Percentiles rank a stretch among this genome's conserved stretches.
phyloP scores from a whole-genome alignment of 92 coral and sea anemone genomes.

The Paramuricea clavata region DNA sequence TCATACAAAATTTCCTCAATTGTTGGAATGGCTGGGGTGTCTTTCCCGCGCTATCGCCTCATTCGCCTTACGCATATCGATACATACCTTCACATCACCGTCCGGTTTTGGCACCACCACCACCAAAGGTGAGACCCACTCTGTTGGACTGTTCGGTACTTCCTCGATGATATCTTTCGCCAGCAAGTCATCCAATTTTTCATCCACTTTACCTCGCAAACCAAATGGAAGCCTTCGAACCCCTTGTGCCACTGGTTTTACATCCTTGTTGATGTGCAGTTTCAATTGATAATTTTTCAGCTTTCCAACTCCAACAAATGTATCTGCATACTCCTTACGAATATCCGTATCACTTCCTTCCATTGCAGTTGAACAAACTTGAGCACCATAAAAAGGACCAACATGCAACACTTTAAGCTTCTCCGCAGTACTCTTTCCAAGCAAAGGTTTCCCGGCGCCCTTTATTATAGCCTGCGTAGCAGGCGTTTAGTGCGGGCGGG shows the following conservation, averaged over 20 bases:
- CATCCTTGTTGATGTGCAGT: constrained; percentile 13
- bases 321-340: constrained; percentile 33
- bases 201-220: constrained; percentile 41
- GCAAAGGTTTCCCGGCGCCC: constrained; percentile 36
- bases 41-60: constrained; percentile 44
- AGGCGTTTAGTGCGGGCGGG: no score
- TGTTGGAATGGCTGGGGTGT: constrained; percentile 65
- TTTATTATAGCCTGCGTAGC: no score
- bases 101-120: constrained; percentile 58
- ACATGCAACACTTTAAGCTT: constrained; percentile 25
- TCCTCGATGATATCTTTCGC: constrained; percentile 33
- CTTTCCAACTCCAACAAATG: constrained; percentile 27
- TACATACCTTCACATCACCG: constrained; percentile 41
- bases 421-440: constrained; percentile 37
- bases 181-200: constrained; percentile 37
- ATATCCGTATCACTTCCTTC: constrained; percentile 22
- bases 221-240: constrained; percentile 50
- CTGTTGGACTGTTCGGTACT: constrained; percentile 53
- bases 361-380: constrained; percentile 16
- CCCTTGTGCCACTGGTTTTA: constrained; percentile 37
- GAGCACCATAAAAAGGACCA: constrained; percentile 3
- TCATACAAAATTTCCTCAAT: constrained; percentile 62
- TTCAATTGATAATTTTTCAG: constrained; percentile 27
- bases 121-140: constrained; percentile 58
- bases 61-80: constrained; percentile 60